phyloP scores from a whole-genome alignment of 2,888 invertebrate species.

The Sinodicranocentrus sp. region DNA sequence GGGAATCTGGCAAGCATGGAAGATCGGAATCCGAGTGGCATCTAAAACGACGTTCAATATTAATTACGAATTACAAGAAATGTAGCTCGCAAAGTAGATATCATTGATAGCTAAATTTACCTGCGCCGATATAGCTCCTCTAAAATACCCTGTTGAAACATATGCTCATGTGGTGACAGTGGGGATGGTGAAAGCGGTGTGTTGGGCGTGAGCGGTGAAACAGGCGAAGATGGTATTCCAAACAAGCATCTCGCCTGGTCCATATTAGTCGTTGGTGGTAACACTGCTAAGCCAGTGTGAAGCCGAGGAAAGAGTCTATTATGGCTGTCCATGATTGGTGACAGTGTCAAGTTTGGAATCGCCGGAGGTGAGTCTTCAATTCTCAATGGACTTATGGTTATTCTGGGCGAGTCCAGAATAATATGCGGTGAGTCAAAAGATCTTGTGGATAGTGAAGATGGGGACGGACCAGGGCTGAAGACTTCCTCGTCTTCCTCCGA shows the following conservation, averaged over 20 bases:
- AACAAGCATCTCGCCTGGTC: conserved; percentile 78
- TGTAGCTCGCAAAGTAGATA: not conserved
- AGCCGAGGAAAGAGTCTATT: conserved; percentile 80
- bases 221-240: conserved; percentile 81
- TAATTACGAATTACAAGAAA: not conserved
- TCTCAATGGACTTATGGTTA: conserved; percentile 77
- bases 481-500: conserved; percentile 81
- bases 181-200: conserved; percentile 79
- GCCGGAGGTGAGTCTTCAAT: conserved; percentile 72
- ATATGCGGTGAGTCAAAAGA: conserved; percentile 82
- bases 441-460: conserved; percentile 78
- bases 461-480: conserved; percentile 80
- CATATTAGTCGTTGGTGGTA: conserved; percentile 79
- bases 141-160: conserved; percentile 80
- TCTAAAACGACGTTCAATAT: conserved; percentile 78
- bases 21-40: conserved; percentile 85
- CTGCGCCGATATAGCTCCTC: conserved; percentile 77
- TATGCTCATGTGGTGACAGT: conserved; percentile 80
- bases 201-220: conserved; percentile 81
- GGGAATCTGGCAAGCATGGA: conserved; percentile 79
- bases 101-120: conserved; percentile 46
- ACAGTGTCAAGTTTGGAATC: conserved; percentile 73
- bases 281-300: conserved; percentile 77
- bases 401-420: conserved; percentile 78
- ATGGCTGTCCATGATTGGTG: conserved; percentile 80